Evolutionary conservation across 2,888 invertebrate species (phyloP).

Genomic region (Ectropis crepuscularia): DNA sequence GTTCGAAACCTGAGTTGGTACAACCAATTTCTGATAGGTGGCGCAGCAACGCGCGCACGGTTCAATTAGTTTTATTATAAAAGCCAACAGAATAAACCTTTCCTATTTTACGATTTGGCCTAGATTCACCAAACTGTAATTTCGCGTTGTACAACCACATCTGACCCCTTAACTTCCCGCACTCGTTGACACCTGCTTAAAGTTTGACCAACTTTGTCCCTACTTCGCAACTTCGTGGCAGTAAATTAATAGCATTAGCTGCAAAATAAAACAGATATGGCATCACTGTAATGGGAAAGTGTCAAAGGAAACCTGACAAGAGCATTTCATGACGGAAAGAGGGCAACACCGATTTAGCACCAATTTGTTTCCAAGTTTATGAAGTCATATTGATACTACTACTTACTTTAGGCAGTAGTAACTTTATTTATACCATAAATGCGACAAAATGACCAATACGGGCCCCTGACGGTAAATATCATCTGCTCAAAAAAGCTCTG

Average conservation of each 20-base stretch:
- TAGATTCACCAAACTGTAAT: not conserved
- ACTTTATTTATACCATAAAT: too few species aligned
- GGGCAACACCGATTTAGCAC: constrained; percentile 57
- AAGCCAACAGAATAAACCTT: too few species aligned
- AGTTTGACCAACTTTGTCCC: constrained; percentile 9
- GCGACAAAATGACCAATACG: too few species aligned
- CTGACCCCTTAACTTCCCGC: constrained; percentile 8
- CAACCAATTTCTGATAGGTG: too few species aligned
- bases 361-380: constrained; percentile 47
- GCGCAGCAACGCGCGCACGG: too few species aligned
- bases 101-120: too few species aligned
- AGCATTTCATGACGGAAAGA: constrained; percentile 47
- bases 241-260: constrained; percentile 15
- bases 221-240: constrained; percentile 16
- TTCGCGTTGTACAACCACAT: not conserved
- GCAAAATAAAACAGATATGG: constrained; percentile 36
- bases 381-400: not conserved
- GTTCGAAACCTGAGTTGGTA: too few species aligned
- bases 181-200: constrained; percentile 17
- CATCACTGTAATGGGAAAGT: constrained; percentile 36
- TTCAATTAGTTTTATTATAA: too few species aligned
- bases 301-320: constrained; percentile 50
- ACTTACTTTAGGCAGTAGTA: too few species aligned
- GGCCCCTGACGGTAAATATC: too few species aligned
- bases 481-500: too few species aligned